Evolutionary conservation across 2,113 vertebrate genomes (phyloP), one percentile per base, ranked within the genome.

Genomic region (Oncorhynchus keta): DNA sequence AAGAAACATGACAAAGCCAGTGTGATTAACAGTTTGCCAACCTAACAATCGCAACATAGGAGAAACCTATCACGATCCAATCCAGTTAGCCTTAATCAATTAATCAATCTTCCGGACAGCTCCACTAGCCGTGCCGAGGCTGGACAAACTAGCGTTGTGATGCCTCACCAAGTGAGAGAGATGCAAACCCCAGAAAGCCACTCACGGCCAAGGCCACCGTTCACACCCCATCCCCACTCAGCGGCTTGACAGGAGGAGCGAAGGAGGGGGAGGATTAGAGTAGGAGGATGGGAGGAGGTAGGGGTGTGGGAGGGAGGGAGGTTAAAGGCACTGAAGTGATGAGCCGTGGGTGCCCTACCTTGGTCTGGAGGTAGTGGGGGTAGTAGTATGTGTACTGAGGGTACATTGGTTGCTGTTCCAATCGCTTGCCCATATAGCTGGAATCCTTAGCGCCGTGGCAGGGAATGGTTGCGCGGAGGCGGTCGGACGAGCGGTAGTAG

Each of bases 351-450:
- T 16, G 13, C 84, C 95, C 75, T 97, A 98, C 97, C 97, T 97
- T 98, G 94, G 95, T 97, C 95, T 98, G 97, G 91, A 97, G 95
- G 94, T 97, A 97, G 92, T 97, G 96, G 91, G 97, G 97, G 89
- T 97, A 98, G 94, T 97, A 98, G 95, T 97, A 98, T 91, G 96
- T 97, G 96, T 97, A 98, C 96, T 98, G 97, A 89, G 97, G 97
- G 96, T 97, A 98, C 97, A 98, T 98, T 97, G 95, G 97, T 90
- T 97, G 96, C 95, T 97, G 97, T 89, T 97, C 97, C 97, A 98
- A 93, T 93, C 96, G 96, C 96, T 98, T 98, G 95, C 97, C 97
- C 97, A 98, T 98, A 96, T 97, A 98, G 97, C 95, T 97, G 96
- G 95, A 97, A 95, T 96, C 96, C 91, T 95, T 94, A 93, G 95